phyloP scores from a whole-genome alignment of 2,888 invertebrate species.

The Stenodera caucasica region DNA sequence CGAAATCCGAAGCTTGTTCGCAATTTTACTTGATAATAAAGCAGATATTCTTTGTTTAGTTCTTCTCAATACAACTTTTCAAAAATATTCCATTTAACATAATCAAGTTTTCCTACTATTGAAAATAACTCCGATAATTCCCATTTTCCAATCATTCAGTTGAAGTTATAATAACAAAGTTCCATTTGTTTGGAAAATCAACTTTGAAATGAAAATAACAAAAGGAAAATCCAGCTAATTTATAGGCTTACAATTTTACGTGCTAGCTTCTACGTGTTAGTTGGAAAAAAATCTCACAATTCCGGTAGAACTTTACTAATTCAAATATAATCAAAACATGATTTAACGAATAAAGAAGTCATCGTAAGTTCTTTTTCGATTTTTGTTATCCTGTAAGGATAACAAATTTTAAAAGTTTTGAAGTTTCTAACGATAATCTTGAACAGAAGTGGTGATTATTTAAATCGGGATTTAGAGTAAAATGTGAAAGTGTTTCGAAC shows the following conservation, averaged over 20 bases:
- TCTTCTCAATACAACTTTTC: conserved; percentile 13
- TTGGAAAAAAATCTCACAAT: not conserved
- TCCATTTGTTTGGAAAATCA: too few species aligned
- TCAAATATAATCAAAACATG: conserved; percentile 3
- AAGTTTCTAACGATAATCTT: not conserved
- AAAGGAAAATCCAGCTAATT: too few species aligned
- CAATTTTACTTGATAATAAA: conserved; percentile 26
- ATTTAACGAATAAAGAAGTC: not conserved
- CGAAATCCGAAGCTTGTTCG: conserved; percentile 26
- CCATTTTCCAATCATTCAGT: too few species aligned
- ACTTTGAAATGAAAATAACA: too few species aligned
- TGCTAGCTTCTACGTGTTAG: not conserved
- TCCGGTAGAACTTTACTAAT: not conserved
- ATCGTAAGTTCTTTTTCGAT: not conserved
- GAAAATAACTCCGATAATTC: too few species aligned
- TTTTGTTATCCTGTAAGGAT: not conserved
- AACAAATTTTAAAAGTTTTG: conserved; percentile 2
- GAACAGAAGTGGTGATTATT: not conserved
- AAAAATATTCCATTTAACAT: not conserved
- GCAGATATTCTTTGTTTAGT: conserved; percentile 15
- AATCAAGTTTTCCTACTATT: not conserved
- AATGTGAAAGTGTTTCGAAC: not conserved
- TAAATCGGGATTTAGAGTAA: not conserved
- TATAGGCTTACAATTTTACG: not conserved
- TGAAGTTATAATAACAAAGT: too few species aligned